These are phyloP conservation scores for Muscina levida DNA, from an alignment of 2,888 invertebrate species.

Conservation along the genomic window DNA sequence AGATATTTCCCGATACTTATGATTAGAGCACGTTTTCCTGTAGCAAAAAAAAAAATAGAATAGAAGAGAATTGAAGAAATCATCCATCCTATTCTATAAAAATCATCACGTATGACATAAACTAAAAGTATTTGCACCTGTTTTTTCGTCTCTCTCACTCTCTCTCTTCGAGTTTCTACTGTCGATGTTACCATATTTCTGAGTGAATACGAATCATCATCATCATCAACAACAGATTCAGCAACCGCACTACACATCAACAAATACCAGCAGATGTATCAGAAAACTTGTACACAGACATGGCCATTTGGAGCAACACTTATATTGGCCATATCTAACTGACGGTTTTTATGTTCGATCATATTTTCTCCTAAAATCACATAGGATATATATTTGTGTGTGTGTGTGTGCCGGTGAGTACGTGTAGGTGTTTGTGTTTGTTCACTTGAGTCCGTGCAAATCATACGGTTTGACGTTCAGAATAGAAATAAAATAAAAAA, in stretches of 20 bases:
- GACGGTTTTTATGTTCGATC: conserved; percentile 48
- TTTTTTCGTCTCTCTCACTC: conserved; percentile 34
- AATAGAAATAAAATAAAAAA: conserved; percentile 33
- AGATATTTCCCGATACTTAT: conserved; percentile 47
- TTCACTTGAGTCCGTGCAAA: conserved; percentile 24
- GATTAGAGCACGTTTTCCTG: conserved; percentile 60
- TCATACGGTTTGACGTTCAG: conserved; percentile 16
- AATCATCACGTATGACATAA: conserved; percentile 63
- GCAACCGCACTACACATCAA: conserved; percentile 2
- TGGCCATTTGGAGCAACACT: neutral
- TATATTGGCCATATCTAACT: conserved; percentile 47
- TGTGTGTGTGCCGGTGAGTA: conserved; percentile 17
- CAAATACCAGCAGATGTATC: neutral
- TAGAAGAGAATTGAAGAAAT: conserved; percentile 24
- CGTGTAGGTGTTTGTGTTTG: conserved; percentile 23
- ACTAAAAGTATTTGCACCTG: conserved; percentile 60
- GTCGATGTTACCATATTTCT: conserved; percentile 32
- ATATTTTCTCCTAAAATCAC: conserved; percentile 56
- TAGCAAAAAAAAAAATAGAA: conserved; percentile 42
- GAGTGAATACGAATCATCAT: conserved; percentile 36
- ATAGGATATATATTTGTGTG: conserved; percentile 25
- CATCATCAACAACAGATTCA: conserved; percentile 37
- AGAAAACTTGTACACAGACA: neutral
- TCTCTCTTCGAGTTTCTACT: no score
- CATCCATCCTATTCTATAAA: conserved; percentile 44